Percentiles rank a stretch among this genome's conserved stretches.
Conservation (phyloP, 2,888 invertebrate genomes). For the Stenotaenia linearis region DNA sequence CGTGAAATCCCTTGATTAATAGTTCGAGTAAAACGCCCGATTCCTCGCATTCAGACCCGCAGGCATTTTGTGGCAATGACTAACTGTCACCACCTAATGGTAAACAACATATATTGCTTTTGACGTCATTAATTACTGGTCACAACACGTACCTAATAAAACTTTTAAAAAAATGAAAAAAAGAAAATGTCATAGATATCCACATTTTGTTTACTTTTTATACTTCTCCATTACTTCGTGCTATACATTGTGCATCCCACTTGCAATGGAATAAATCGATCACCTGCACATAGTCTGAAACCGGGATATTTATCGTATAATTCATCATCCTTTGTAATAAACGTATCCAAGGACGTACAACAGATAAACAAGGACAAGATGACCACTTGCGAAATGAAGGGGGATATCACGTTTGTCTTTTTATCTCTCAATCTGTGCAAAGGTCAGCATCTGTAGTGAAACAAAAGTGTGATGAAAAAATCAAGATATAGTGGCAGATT, state of each 20-base stretch:
- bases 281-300: too few relatives aligned
- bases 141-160: not conserved
- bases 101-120: too few relatives aligned
- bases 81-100: not conserved
- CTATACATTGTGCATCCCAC: too few relatives aligned
- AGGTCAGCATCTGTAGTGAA: not conserved
- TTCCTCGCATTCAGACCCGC: not conserved
- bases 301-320: too few relatives aligned
- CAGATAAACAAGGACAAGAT: not conserved
- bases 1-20: not conserved
- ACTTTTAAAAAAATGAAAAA: too few relatives aligned
- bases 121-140: not conserved
- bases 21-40: not conserved
- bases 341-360: not conserved
- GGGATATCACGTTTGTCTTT: not conserved
- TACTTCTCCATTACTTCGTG: too few relatives aligned
- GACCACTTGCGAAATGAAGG: not conserved
- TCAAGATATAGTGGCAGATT: not conserved
- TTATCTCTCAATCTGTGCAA: not conserved
- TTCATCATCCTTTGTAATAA: not conserved
- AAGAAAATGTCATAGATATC: too few relatives aligned
- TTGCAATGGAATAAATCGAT: too few relatives aligned
- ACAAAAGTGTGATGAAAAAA: not conserved
- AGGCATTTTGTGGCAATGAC: not conserved
- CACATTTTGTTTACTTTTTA: too few relatives aligned